These are phyloP conservation scores for Merluccius polli DNA, from an alignment of 2,797 vertebrate genomes.

Conservation along the genomic window DNA sequence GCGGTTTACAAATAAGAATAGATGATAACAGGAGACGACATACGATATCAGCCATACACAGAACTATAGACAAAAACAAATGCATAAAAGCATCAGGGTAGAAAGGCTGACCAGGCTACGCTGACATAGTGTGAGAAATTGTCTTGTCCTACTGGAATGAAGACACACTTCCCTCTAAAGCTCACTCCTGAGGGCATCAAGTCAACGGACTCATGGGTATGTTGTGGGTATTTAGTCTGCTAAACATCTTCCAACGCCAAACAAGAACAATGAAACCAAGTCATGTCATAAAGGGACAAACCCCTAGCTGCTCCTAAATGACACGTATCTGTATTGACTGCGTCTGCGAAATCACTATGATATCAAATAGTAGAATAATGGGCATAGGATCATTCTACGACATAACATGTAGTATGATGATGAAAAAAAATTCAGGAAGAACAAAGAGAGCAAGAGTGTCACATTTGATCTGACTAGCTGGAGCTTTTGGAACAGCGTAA, in stretches of 20 bases:
- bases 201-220: neutral
- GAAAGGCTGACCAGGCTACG: neutral
- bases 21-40: neutral
- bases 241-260: neutral
- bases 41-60: neutral
- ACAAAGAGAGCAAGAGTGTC: no score
- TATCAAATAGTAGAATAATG: neutral
- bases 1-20: neutral
- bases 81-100: neutral
- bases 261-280: neutral
- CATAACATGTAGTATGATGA: neutral
- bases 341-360: neutral
- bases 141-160: neutral
- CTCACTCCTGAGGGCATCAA: neutral
- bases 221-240: neutral
- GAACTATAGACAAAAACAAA: neutral
- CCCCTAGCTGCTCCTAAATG: neutral
- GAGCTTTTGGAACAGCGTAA: no score
- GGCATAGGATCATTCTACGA: neutral
- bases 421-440: no score
- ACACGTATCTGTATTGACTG: neutral
- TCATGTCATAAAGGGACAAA: neutral
- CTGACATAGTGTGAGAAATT: neutral
- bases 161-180: neutral
- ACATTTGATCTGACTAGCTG: no score